Base-by-base conservation (phyloP, 2,888 invertebrate genomes). In the Cerceris rybyensis region DNA sequence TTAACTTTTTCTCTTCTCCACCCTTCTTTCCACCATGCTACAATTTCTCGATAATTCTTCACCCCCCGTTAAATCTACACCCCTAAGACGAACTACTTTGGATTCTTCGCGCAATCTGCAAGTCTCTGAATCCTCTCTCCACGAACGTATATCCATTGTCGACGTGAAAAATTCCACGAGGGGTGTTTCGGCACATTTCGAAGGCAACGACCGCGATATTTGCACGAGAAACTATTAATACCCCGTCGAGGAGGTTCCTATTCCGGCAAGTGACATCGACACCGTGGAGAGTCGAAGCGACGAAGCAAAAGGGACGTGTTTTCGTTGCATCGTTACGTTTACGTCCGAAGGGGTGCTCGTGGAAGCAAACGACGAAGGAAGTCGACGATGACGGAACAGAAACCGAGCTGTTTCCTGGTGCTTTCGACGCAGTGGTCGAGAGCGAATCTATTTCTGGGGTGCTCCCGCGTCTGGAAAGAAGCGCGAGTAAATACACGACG, bases 171-270 rank as follows among this genome's bases (percentile, higher is more conserved):
- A n/a, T 7, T 52, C 6, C 11, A 13, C 1, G 11, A 13, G n/a
- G 7, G 14, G n/a, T 52, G n/a, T n/a, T 52, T 52, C 52, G 7
- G 14, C 13, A 7, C 52, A 13, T 14, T 14, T 13, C 52, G 59
- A 63, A 70, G 80, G 78, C 83, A 82, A 85, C 73, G 86, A 71
- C 80, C 82, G 80, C 79, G 78, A 76, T 81, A 80, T 84, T 85
- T 76, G 78, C 79, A 64, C 68, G 61, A 49, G 65, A 61, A 61
- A 61, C 76, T 81, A 85, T 86, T 82, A 81, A 82, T 82, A 82
- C 61, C 70, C 54, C 49, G 42, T 49, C 43, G 14, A 54, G 67
- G 66, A 72, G 43, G 66, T 50, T 58, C 68, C 55, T 50, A 55
- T 68, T 68, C 60, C 68, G 52, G 63, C 64, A 72, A 69, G 65